Conservation (phyloP, 2,888 invertebrate genomes). For the Xestoiulus laeticollis region DNA sequence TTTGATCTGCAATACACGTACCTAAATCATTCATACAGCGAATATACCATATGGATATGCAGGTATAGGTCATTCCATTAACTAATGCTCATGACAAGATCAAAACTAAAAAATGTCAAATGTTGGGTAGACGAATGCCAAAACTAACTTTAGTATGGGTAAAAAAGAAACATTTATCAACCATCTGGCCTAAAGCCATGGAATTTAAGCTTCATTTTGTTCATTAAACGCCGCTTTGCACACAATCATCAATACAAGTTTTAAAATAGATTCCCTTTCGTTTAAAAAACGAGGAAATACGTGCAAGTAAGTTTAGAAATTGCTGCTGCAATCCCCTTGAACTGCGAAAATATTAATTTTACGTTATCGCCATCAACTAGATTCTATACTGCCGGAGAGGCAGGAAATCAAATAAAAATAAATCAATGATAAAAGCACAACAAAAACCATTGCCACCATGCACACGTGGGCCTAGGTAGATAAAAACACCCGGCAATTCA, state of each 20-base stretch:
- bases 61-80: too few species aligned
- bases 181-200: neutral
- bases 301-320: neutral
- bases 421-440: slow-evolving; percentile 28
- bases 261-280: too few species aligned
- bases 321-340: neutral
- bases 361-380: neutral
- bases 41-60: too few species aligned
- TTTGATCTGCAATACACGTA: too few species aligned
- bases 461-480: slow-evolving; percentile 31
- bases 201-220: neutral
- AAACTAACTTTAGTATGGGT: neutral
- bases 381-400: neutral
- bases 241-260: neutral
- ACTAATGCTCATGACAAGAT: too few species aligned
- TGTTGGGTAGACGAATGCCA: too few species aligned
- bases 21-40: too few species aligned
- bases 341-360: slow-evolving; percentile 16
- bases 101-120: too few species aligned
- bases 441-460: neutral
- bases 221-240: neutral
- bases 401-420: slow-evolving; percentile 31
- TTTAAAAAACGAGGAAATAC: neutral
- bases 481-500: neutral
- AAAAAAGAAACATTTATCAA: neutral